Conservation (phyloP, 2,888 invertebrate species). For the Cotesia congregata region DNA sequence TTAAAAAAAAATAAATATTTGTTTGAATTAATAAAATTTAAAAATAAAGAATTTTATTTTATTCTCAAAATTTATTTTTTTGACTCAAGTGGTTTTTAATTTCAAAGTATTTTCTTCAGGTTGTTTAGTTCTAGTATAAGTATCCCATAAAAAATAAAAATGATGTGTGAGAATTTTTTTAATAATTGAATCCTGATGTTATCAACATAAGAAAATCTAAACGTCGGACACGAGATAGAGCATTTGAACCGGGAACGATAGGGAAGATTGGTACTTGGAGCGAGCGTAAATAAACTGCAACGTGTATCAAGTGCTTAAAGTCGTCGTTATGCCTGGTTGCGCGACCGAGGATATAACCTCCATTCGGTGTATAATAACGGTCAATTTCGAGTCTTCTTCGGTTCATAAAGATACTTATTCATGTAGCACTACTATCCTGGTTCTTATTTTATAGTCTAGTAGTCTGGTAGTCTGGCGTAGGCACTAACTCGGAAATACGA, state of each 20-base stretch:
- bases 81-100: no score
- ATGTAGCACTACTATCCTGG: conserved; percentile 3
- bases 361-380: conserved; percentile 12
- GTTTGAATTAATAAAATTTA: no score
- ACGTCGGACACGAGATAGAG: background rate
- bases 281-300: conserved; percentile 33
- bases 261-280: background rate
- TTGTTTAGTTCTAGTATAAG: no score
- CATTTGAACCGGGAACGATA: background rate
- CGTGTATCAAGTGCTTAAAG: conserved; percentile 41
- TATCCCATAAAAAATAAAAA: no score
- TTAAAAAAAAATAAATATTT: no score
- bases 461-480: background rate
- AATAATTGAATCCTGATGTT: no score
- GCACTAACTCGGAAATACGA: conserved; percentile 42
- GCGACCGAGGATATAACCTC: background rate
- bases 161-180: no score
- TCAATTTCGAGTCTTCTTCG: conserved; percentile 12
- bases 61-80: no score
- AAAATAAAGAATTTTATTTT: no score
- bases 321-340: conserved; percentile 27
- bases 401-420: conserved; percentile 17
- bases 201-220: background rate
- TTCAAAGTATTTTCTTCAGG: no score
- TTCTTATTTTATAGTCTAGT: background rate